Percentiles rank a stretch among this genome's conserved stretches.
Conservation (phyloP, 2,797 vertebrate genomes). For the Luscinia luscinia region DNA sequence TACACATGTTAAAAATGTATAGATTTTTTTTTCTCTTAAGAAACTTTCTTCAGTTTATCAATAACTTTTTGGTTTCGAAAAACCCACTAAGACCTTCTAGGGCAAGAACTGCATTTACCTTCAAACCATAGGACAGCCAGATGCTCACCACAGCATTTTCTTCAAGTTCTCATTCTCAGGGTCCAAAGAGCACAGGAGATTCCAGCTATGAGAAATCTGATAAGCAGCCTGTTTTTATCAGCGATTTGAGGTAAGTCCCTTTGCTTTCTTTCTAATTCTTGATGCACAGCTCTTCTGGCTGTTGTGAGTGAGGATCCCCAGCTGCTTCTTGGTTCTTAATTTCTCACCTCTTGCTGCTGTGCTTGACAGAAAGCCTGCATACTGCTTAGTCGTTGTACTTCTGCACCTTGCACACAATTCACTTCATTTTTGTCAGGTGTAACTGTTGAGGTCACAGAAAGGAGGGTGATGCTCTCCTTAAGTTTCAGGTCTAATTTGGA, state of each 20-base stretch:
- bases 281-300: background rate
- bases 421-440: background rate
- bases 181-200: background rate
- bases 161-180: background rate
- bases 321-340: background rate
- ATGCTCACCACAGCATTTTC: background rate
- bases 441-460: background rate
- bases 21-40: background rate
- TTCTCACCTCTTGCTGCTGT: background rate
- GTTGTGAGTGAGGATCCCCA: background rate
- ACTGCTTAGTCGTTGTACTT: background rate
- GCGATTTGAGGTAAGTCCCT: background rate
- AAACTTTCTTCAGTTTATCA: background rate
- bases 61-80: background rate
- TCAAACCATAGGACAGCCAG: background rate
- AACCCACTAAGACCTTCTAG: background rate
- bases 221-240: background rate
- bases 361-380: background rate
- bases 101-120: background rate
- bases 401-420: background rate
- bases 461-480: background rate
- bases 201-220: background rate
- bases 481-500: background rate
- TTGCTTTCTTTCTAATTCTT: background rate
- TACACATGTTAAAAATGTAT: constrained; percentile 25